Percentiles rank a stretch among this genome's conserved stretches.
Conservation (phyloP, 1,140 invertebrate genomes). For the Glomeris maerens region DNA sequence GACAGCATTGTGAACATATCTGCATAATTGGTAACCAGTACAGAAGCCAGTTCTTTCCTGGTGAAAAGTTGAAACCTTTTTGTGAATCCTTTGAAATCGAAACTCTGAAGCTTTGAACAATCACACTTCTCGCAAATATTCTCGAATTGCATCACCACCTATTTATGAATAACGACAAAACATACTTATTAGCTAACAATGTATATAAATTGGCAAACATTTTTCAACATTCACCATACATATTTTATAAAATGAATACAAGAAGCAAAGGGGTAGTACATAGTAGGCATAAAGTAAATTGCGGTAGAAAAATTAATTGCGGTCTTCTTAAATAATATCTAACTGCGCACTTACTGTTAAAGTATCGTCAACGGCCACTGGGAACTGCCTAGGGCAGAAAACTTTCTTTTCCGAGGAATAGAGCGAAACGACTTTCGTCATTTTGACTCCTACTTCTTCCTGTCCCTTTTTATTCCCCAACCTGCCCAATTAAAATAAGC, state of each 20-base stretch:
- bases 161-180: slow-evolving; percentile 26
- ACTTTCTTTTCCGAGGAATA: neutral
- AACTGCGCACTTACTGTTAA: neutral
- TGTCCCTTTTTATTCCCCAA: too few species aligned
- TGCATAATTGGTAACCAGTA: slow-evolving; percentile 64
- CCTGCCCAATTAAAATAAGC: too few species aligned
- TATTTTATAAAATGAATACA: slow-evolving; percentile 9
- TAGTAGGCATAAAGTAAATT: slow-evolving; percentile 2
- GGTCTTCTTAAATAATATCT: neutral
- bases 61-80: slow-evolving; percentile 62
- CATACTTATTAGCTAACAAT: neutral
- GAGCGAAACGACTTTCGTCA: neutral
- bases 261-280: slow-evolving; percentile 12
- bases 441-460: too few species aligned
- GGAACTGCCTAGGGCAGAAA: neutral
- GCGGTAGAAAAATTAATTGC: neutral
- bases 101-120: slow-evolving; percentile 54
- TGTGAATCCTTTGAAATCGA: slow-evolving; percentile 63
- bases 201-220: neutral
- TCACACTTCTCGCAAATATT: slow-evolving; percentile 56
- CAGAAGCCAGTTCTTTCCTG: slow-evolving; percentile 56
- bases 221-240: slow-evolving; percentile 8
- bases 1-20: slow-evolving; percentile 67
- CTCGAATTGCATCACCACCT: slow-evolving; percentile 86
- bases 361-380: neutral